phyloP scores from a whole-genome alignment of 2,797 vertebrate species.

The Phalanger gymnotis region DNA sequence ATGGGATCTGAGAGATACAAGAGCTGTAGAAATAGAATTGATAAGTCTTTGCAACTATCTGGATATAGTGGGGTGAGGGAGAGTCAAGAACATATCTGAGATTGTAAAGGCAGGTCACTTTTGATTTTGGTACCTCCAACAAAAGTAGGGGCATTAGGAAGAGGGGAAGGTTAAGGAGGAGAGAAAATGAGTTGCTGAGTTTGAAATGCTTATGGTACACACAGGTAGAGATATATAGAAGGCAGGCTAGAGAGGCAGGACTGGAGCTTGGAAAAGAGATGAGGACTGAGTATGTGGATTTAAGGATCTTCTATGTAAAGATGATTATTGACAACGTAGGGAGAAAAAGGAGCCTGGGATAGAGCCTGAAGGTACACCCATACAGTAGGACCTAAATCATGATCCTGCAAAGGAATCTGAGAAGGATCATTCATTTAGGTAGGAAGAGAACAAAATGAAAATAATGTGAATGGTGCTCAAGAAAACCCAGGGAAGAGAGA shows the following conservation, averaged over 20 bases:
- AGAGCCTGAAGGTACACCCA: neutral
- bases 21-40: neutral
- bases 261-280: neutral
- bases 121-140: neutral
- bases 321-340: neutral
- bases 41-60: neutral
- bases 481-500: neutral
- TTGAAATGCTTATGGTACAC: neutral
- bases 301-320: neutral
- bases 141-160: neutral
- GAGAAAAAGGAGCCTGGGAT: neutral
- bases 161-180: neutral
- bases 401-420: neutral
- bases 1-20: neutral
- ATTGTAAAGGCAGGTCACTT: neutral
- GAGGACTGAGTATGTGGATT: neutral
- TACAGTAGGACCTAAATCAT: neutral
- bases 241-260: neutral
- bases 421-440: neutral
- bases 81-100: neutral
- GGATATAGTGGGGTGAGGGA: neutral
- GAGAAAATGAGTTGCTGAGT: neutral
- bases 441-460: neutral
- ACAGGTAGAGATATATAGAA: neutral
- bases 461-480: neutral